Percentiles rank a stretch among this genome's conserved stretches.
phyloP scores from a whole-genome alignment of 2,113 vertebrate genomes.

The Notarius lentiginosus region DNA sequence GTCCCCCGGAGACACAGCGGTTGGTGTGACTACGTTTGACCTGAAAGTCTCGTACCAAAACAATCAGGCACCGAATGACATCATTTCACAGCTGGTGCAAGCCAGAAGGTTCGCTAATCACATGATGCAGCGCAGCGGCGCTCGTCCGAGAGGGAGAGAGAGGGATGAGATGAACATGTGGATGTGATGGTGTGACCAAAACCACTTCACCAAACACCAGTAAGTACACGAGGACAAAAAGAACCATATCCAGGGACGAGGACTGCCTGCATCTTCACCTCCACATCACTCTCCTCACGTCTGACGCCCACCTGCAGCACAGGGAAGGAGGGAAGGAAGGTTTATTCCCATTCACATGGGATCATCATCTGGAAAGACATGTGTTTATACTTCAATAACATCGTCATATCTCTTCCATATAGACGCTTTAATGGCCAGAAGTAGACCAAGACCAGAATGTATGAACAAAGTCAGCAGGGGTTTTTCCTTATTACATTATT shows the following conservation, averaged over 20 bases:
- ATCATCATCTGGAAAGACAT: neutral
- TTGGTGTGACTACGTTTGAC: slow-evolving; percentile 43
- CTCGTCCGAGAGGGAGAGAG: slow-evolving; percentile 3
- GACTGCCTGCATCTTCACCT: neutral
- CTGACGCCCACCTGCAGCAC: neutral
- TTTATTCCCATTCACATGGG: neutral
- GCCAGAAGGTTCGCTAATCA: neutral
- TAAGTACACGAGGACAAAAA: slow-evolving; percentile 28
- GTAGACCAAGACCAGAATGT: neutral
- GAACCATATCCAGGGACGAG: neutral
- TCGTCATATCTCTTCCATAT: neutral
- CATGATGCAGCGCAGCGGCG: neutral
- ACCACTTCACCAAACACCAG: slow-evolving; percentile 40
- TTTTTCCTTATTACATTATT: neutral
- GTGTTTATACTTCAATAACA: neutral
- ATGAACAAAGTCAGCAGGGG: neutral
- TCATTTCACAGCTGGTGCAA: slow-evolving; percentile 25
- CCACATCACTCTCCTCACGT: neutral
- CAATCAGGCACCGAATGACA: slow-evolving; percentile 37
- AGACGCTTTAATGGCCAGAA: neutral
- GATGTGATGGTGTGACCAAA: slow-evolving; percentile 21
- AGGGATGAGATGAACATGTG: slow-evolving; percentile 6
- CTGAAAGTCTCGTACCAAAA: slow-evolving; percentile 40
- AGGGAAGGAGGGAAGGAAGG: too few species aligned
- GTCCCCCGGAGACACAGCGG: slow-evolving; percentile 38